A percentile compares a stretch with the other conserved stretches of the same genome.
These are phyloP conservation scores for Labeo calbasu DNA, from an alignment of 2,797 vertebrate genomes.

Conservation along the genomic window DNA sequence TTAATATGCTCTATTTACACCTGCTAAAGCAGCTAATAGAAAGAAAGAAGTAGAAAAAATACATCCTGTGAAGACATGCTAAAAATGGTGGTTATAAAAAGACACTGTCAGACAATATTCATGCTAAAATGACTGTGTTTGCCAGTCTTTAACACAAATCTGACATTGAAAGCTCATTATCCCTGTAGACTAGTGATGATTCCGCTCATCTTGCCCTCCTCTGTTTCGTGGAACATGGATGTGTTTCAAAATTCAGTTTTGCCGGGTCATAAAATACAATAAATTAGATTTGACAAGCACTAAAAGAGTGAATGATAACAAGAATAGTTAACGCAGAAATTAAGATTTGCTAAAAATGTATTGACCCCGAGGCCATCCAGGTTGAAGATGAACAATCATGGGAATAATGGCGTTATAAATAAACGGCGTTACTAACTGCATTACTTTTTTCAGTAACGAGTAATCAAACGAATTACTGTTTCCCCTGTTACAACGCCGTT, in stretches of 20 bases:
- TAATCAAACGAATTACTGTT: no score
- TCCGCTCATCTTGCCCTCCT: constrained; percentile 55
- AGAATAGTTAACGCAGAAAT: neutral
- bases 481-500: no score
- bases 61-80: constrained; percentile 8
- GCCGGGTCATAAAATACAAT: constrained; percentile 58
- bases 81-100: constrained; percentile 3
- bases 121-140: constrained; percentile 67
- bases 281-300: neutral
- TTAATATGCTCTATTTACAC: neutral
- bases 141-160: constrained; percentile 69
- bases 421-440: no score
- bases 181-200: constrained; percentile 69
- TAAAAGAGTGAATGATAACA: neutral
- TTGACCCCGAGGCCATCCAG: neutral
- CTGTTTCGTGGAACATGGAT: constrained; percentile 59
- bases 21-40: neutral
- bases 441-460: no score
- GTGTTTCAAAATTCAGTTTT: constrained; percentile 60
- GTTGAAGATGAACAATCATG: neutral
- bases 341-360: neutral
- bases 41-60: neutral
- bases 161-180: constrained; percentile 76
- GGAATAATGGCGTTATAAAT: no score
- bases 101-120: constrained; percentile 39